phyloP scores from a whole-genome alignment of 2,888 invertebrate genomes.

The Cepaea hortensis region DNA sequence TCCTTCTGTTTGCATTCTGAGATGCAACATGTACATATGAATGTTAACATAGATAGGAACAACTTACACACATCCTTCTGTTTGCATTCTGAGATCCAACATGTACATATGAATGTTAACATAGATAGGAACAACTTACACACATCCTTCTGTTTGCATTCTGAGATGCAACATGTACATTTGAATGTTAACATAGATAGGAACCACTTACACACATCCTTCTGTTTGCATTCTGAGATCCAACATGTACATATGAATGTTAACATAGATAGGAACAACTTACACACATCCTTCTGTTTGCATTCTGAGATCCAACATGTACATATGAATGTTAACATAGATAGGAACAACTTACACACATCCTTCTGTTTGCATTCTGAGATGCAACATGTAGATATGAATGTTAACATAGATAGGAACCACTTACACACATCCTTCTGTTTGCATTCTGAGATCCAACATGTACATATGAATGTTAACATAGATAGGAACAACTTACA shows the following conservation, averaged over 20 bases:
- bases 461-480: neutral
- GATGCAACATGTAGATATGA: neutral
- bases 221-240: neutral
- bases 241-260: neutral
- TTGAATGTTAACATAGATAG: neutral
- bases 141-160: neutral
- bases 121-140: neutral
- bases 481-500: neutral
- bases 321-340: neutral
- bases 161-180: neutral
- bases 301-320: neutral
- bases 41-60: neutral
- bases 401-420: neutral
- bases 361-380: neutral
- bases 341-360: neutral
- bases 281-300: neutral
- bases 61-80: neutral
- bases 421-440: neutral
- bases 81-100: neutral
- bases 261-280: neutral
- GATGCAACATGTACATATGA: neutral
- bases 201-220: neutral
- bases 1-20: neutral
- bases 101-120: neutral
- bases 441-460: neutral